Conservation (phyloP, 37 sponge, comb jelly and placozoan genomes). For the Diacarnus erythraeanus region DNA sequence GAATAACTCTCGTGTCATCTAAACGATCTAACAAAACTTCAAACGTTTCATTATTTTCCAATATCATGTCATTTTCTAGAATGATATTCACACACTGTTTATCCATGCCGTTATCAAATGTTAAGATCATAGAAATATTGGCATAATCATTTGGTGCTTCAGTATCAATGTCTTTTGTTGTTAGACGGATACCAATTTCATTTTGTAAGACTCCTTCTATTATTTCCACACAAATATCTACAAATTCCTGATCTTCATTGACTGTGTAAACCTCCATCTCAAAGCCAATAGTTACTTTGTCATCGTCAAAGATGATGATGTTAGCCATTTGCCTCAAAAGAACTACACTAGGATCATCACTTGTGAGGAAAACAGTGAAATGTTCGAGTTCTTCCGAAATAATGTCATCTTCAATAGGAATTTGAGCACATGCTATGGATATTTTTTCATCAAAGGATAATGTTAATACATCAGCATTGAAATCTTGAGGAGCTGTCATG, state of each 20-base stretch:
- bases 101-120: not conserved
- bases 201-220: not conserved
- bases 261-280: not conserved
- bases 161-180: not conserved
- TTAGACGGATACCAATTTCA: not conserved
- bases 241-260: not conserved
- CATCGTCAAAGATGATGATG: not conserved
- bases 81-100: not conserved
- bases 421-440: not conserved
- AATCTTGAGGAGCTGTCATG: slow-evolving; percentile 1
- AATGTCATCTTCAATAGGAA: slow-evolving; percentile 2
- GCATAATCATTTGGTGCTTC: not conserved
- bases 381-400: slow-evolving; percentile 2
- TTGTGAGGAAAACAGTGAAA: not conserved
- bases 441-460: not conserved
- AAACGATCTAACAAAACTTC: not conserved
- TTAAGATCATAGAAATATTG: not conserved
- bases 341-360: not conserved
- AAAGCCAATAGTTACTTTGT: slow-evolving; percentile 23
- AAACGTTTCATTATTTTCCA: not conserved
- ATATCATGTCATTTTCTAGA: not conserved
- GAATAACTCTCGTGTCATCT: not conserved
- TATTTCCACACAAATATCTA: not conserved
- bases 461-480: not conserved
- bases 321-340: not conserved